These are phyloP conservation scores for Benthosema pterotum DNA, from an alignment of 2,797 vertebrate genomes.

Conservation along the genomic window DNA sequence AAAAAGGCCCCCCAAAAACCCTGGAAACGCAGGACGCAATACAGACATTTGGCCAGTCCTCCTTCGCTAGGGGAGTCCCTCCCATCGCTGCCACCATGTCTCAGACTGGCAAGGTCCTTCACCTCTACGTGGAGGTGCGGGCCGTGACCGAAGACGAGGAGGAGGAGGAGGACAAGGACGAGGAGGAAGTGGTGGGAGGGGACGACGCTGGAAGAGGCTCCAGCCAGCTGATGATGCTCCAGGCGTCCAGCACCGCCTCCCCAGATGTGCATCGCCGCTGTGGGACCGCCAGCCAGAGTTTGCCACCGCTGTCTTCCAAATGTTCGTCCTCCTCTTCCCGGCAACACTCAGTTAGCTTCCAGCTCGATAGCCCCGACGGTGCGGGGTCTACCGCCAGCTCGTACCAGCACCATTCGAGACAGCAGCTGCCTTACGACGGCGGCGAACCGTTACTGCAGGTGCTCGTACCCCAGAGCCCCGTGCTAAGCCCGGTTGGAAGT, in stretches of 20 bases:
- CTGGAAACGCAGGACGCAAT: conserved; percentile 1
- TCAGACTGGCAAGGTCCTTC: conserved; percentile 85
- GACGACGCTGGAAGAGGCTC: conserved; percentile 33
- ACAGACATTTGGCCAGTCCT: not conserved
- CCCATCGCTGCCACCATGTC: conserved; percentile 77
- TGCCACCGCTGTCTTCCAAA: conserved; percentile 52
- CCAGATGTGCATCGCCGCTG: conserved; percentile 44
- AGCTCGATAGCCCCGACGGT: conserved; percentile 55
- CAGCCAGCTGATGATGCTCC: conserved; percentile 62
- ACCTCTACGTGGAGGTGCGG: conserved; percentile 85
- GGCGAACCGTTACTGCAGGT: conserved; percentile 64
- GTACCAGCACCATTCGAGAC: conserved; percentile 34
- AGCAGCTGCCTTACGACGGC: conserved; percentile 54
- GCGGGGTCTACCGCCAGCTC: conserved; percentile 34
- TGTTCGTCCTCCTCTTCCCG: conserved; percentile 52
- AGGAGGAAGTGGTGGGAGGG: too few species aligned
- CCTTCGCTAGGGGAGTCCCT: not conserved
- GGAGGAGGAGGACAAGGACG: conserved; percentile 66
- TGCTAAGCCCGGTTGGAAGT: too few species aligned
- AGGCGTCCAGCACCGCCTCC: conserved; percentile 62
- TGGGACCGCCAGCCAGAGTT: conserved; percentile 37
- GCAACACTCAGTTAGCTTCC: conserved; percentile 71
- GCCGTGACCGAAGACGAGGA: conserved; percentile 73
- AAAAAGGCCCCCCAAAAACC: conserved; percentile 1
- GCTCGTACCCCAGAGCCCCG: conserved; percentile 61